A percentile compares a stretch with the other conserved stretches of the same genome.
These are phyloP conservation scores for Hemibagrus wyckioides DNA, from an alignment of 2,113 vertebrate genomes.

Conservation along the genomic window DNA sequence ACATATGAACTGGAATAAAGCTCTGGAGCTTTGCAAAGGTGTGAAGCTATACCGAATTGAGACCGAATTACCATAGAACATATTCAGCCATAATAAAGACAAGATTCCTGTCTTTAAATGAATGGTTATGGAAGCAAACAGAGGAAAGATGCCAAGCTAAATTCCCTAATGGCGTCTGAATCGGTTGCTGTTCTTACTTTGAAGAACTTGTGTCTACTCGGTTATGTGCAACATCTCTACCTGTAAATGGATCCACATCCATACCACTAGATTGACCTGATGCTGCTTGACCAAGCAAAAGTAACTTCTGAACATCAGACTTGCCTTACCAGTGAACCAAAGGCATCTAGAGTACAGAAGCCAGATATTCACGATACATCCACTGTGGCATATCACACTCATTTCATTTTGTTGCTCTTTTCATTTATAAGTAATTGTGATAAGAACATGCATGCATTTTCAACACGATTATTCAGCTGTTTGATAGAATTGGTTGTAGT, in stretches of 20 bases:
- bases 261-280: background rate
- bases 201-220: background rate
- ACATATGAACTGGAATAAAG: slow-evolving; percentile 30
- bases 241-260: background rate
- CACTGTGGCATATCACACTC: background rate
- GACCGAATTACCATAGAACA: background rate
- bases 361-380: background rate
- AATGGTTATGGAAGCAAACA: background rate
- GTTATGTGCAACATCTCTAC: background rate
- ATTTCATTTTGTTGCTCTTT: background rate
- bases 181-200: background rate
- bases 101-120: background rate
- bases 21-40: slow-evolving; percentile 27
- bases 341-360: background rate
- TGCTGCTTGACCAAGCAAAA: background rate
- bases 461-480: background rate
- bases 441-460: background rate
- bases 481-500: background rate
- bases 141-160: background rate
- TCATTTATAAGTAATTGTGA: background rate
- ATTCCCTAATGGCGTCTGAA: background rate
- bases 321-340: background rate
- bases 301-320: background rate
- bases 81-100: background rate
- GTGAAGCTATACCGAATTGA: slow-evolving; percentile 14